phyloP scores from a whole-genome alignment of 2,888 invertebrate species.

The Philereme transversata region DNA sequence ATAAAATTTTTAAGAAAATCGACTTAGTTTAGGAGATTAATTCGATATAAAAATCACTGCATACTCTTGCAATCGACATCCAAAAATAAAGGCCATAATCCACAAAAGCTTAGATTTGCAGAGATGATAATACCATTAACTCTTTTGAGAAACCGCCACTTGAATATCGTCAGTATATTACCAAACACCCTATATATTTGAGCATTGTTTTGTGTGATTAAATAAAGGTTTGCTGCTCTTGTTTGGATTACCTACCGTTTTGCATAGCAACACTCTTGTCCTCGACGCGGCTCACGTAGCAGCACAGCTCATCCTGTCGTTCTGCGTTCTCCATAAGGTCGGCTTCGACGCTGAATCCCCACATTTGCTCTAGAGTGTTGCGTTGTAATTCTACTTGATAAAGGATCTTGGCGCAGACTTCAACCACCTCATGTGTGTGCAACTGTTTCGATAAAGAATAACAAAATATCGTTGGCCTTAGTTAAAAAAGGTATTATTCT shows the following conservation, averaged over 20 bases:
- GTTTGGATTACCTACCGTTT: slow-evolving; percentile 87
- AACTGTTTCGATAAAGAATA: slow-evolving; percentile 82
- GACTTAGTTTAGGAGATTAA: no score
- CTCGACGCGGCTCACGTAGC: slow-evolving; percentile 98
- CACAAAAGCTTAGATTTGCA: no score
- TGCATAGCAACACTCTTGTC: slow-evolving; percentile 98
- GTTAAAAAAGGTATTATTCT: no score
- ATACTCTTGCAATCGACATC: no score
- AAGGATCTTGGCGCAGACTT: slow-evolving; percentile 97
- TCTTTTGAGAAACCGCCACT: no score
- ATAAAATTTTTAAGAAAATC: no score
- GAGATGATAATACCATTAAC: no score
- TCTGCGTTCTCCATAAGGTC: slow-evolving; percentile 98
- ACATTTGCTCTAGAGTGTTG: slow-evolving; percentile 96
- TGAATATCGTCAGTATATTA: no score
- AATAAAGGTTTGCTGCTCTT: slow-evolving; percentile 8
- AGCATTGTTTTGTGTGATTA: background rate
- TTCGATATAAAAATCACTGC: no score
- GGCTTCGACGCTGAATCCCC: slow-evolving; percentile 99
- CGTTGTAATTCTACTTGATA: slow-evolving; percentile 98
- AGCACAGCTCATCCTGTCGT: slow-evolving; percentile 97
- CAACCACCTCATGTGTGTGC: slow-evolving; percentile 96
- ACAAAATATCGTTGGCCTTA: background rate
- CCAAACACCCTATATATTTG: background rate
- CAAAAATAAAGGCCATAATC: no score